Evolutionary conservation across 2,113 vertebrate species (phyloP).

Genomic region (Terrapene triunguis): DNA sequence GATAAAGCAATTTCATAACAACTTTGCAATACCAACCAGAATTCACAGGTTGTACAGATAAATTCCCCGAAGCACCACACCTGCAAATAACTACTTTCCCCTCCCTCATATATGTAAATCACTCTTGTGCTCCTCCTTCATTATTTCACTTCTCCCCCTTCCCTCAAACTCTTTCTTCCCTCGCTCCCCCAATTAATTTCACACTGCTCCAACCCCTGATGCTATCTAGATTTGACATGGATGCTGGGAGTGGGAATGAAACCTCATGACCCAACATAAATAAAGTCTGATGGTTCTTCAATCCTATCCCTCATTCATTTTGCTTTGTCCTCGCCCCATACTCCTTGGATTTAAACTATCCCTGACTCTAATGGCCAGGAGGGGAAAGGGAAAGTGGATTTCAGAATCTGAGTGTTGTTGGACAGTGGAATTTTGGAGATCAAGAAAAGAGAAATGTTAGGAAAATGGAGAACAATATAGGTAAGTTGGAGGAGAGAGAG

Average conservation of each 20-base stretch:
- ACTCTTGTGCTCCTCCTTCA: neutral
- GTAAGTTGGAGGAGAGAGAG: neutral
- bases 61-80: neutral
- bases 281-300: neutral
- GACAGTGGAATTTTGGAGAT: neutral
- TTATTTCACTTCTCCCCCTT: neutral
- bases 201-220: neutral
- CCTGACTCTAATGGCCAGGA: neutral
- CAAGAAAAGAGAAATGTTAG: neutral
- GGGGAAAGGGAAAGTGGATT: neutral
- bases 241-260: fast-evolving
- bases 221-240: neutral
- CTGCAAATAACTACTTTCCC: neutral
- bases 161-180: neutral
- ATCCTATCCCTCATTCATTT: neutral
- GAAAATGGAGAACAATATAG: neutral
- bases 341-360: neutral
- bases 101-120: neutral
- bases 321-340: neutral
- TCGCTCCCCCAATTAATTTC: neutral
- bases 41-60: neutral
- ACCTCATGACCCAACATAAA: neutral
- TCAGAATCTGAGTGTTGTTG: neutral
- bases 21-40: neutral
- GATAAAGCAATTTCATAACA: neutral